These are phyloP conservation scores for Fukomys damarensis DNA, from an alignment of 2,113 vertebrate species.

Conservation along the genomic window DNA sequence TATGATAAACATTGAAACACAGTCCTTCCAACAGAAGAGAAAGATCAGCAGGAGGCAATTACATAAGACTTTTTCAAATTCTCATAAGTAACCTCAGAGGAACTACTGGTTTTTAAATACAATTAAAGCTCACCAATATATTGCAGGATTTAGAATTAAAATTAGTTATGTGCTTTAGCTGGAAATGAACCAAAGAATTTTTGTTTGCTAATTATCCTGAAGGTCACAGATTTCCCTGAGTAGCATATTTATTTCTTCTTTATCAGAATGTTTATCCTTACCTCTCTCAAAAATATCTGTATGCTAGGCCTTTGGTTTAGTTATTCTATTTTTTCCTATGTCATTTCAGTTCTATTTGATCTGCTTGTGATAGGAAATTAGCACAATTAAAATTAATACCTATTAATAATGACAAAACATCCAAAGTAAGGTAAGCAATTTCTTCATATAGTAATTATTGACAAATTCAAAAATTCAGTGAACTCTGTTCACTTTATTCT, in stretches of 20 bases:
- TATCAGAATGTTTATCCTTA: not conserved
- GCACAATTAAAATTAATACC: conserved; percentile 28
- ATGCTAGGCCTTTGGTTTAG: not conserved
- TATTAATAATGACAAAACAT: not conserved
- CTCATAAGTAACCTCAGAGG: not conserved
- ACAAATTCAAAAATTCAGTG: not conserved
- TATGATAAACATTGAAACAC: conserved; percentile 15
- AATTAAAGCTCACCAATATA: conserved; percentile 16
- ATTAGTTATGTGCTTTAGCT: conserved; percentile 15
- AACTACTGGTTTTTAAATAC: not conserved
- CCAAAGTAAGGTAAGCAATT: not conserved
- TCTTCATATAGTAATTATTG: not conserved
- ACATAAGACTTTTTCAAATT: not conserved
- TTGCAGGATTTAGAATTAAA: conserved; percentile 29
- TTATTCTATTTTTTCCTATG: conserved; percentile 20
- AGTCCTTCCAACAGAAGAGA: conserved; percentile 6
- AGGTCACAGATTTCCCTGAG: not conserved
- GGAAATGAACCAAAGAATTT: conserved; percentile 44
- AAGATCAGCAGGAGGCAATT: not conserved
- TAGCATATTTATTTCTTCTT: conserved; percentile 14
- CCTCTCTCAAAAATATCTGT: not conserved
- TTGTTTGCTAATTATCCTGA: conserved; percentile 21
- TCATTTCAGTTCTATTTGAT: conserved; percentile 38
- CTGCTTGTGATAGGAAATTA: conserved; percentile 40
- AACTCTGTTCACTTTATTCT: not conserved